Base-by-base conservation (phyloP, 2,888 invertebrate genomes). In the Andrena haemorrhoa region DNA sequence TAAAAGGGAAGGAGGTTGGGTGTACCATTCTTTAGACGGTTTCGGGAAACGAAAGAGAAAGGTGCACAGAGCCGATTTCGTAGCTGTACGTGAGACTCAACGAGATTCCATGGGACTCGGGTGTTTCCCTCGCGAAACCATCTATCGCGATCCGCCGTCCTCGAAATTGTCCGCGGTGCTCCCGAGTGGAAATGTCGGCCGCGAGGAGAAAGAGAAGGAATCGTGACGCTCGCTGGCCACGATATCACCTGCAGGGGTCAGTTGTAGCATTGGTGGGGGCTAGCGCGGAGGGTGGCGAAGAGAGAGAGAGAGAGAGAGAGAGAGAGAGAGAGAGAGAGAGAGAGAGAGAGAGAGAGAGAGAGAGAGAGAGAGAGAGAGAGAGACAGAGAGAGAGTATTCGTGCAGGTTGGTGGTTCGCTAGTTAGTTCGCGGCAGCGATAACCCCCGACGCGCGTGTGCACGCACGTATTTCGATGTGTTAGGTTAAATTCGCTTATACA, bases 361-460 rank as follows among this genome's bases (percentile, higher is more conserved):
- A 41, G 47, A 47, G 47, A 47, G 47, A 47, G 0, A 41, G 41
- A 41, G 41, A 41, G 41, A 41, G 10, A 10, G 10, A 41, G 64
- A 47, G 56, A 63, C 53, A 64, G 61, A 10, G 12, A 33, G 51
- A 76, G 72, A 72, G 72, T 51, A 69, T 80, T 73, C 79, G 79
- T 79, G 79, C 66, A 56, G 68, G 73, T 49, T 63, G 68, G 72
- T 78, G 78, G 78, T 75, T 79, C 63, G 78, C 75, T 75, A 64
- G 79, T 73, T 73, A 65, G 65, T 80, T 79, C 80, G 72, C 61
- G 80, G 79, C 63, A 72, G 79, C 80, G 73, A 78, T 80, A 80
- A 71, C 72, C 71, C 65, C 65, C 51, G 60, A 53, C 47, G 73
- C 71, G 78, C 71, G 79, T 73, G 68, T 78, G 79, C 65, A 49